Conservation (phyloP, 1,140 invertebrate genomes). For the Bilobella aurantiaca region DNA sequence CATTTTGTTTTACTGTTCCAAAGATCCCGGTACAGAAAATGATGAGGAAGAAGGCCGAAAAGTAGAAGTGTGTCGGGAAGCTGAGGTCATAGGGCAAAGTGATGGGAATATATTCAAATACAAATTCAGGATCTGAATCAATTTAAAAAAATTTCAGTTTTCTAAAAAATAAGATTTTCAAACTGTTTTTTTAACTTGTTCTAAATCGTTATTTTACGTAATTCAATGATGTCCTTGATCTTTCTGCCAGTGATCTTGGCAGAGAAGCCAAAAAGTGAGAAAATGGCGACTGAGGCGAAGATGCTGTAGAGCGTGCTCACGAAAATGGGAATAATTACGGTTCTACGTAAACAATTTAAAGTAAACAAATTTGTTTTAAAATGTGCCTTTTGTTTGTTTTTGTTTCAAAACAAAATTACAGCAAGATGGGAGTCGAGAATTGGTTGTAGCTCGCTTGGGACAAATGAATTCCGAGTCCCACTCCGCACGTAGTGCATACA, state of each 20-base stretch:
- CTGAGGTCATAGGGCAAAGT: not conserved
- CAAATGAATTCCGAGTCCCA: not conserved
- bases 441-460: not conserved
- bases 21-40: not conserved
- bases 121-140: not conserved
- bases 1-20: not conserved
- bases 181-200: not conserved
- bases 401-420: no score
- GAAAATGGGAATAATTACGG: not conserved
- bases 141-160: not conserved
- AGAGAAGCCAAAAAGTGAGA: not conserved
- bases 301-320: not conserved
- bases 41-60: not conserved
- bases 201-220: not conserved
- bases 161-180: not conserved
- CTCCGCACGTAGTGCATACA: not conserved
- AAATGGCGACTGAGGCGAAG: not conserved
- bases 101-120: not conserved
- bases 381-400: no score
- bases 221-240: not conserved
- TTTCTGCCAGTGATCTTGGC: not conserved
- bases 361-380: not conserved
- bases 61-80: not conserved
- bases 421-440: not conserved
- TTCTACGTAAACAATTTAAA: not conserved